phyloP scores from a whole-genome alignment of 2,113 vertebrate genomes.

The Nesogale talazaci region DNA sequence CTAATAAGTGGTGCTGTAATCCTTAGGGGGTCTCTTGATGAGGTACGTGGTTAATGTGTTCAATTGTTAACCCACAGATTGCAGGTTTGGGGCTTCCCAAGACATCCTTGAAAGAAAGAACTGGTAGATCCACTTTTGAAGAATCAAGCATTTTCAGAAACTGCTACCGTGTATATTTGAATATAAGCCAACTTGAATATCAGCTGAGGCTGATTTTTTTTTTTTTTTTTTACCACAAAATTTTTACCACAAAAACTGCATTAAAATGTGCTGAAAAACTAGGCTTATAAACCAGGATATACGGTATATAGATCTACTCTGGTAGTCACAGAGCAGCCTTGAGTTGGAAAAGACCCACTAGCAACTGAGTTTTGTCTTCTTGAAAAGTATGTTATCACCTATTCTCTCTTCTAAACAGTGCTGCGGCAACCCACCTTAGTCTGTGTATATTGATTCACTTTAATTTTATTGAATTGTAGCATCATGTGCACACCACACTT shows the following conservation, averaged over 20 bases:
- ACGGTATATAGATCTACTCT: not conserved
- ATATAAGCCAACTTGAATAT: too few species aligned
- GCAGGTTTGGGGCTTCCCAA: not conserved
- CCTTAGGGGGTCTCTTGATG: not conserved
- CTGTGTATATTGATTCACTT: not conserved
- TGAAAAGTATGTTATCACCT: not conserved
- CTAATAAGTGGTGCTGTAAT: not conserved
- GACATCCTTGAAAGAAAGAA: not conserved
- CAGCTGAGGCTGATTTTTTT: too few species aligned
- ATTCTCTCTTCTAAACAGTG: not conserved
- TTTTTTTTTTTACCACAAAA: too few species aligned
- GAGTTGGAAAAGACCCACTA: not conserved
- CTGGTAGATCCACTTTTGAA: not conserved
- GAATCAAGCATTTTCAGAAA: not conserved
- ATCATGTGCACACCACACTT: not conserved
- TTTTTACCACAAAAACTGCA: too few species aligned
- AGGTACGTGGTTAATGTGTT: not conserved
- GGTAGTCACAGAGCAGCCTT: too few species aligned
- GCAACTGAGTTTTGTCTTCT: not conserved
- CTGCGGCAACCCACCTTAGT: not conserved
- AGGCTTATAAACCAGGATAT: too few species aligned
- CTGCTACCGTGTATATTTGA: too few species aligned
- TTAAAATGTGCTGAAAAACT: too few species aligned
- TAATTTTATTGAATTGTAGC: not conserved
- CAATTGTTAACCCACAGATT: not conserved